Conservation (phyloP, 2,797 vertebrate species). For the Darevskia nairensis region DNA sequence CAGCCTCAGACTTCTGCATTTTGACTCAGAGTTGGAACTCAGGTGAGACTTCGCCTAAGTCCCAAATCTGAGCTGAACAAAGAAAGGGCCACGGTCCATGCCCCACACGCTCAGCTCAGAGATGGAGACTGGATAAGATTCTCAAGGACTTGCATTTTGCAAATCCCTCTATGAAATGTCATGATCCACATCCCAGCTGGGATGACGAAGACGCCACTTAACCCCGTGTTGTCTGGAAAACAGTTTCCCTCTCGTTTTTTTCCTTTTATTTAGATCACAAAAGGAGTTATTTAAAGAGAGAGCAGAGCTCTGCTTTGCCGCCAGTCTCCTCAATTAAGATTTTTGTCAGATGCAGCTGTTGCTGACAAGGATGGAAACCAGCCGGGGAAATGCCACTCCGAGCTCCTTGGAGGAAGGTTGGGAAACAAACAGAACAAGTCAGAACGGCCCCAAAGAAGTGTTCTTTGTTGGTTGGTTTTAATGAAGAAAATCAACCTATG, state of each 20-base stretch:
- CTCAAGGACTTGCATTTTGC: too few species aligned
- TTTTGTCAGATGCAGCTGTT: slow-evolving; percentile 10
- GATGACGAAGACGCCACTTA: too few species aligned
- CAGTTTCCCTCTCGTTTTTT: neutral
- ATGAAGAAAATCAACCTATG: neutral
- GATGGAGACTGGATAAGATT: too few species aligned
- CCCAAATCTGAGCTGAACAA: too few species aligned
- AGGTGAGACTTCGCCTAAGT: too few species aligned
- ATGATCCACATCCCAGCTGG: too few species aligned
- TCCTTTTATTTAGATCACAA: slow-evolving; percentile 18
- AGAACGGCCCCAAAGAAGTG: neutral
- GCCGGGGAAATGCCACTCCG: neutral
- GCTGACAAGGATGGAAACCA: neutral
- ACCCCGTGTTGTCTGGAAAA: accelerated
- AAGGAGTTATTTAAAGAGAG: neutral
- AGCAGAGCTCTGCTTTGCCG: neutral
- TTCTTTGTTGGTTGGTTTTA: neutral
- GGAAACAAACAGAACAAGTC: neutral
- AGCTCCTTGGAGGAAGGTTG: neutral
- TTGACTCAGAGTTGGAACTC: too few species aligned
- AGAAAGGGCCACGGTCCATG: too few species aligned
- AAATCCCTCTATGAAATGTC: too few species aligned
- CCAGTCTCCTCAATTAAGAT: neutral
- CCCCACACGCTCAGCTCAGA: too few species aligned
- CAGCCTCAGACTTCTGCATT: too few species aligned